Evolutionary conservation across 1,140 invertebrate species (phyloP).

Genomic region (Neoseiulus cucumeris): DNA sequence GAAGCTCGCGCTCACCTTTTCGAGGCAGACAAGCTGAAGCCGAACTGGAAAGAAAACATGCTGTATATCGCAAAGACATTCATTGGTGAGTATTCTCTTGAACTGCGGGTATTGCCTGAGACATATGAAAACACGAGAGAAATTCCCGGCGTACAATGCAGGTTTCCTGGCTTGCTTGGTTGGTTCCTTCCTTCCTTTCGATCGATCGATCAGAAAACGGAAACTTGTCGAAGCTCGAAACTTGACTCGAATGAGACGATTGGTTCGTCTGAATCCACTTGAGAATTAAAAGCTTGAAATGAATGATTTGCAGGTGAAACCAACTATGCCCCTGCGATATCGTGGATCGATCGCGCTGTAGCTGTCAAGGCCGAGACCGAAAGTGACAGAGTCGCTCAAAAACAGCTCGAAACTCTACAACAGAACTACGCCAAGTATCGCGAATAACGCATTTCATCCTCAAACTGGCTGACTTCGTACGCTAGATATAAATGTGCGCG

Average conservation of each 20-base stretch:
- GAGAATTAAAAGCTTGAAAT: too few species aligned
- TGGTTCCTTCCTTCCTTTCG: too few species aligned
- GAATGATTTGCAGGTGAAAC: conserved; percentile 28
- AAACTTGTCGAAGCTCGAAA: too few species aligned
- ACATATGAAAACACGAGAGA: not conserved
- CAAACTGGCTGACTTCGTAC: too few species aligned
- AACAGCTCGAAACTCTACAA: conserved; percentile 19
- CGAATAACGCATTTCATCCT: not conserved
- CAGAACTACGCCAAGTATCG: conserved; percentile 17
- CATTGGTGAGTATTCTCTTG: conserved; percentile 11
- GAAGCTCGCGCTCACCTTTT: conserved; percentile 45
- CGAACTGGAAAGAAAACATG: conserved; percentile 45
- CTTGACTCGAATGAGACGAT: too few species aligned
- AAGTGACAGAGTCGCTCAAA: conserved; percentile 23
- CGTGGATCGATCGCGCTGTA: conserved; percentile 36
- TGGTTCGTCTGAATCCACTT: too few species aligned
- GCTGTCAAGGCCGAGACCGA: conserved; percentile 25
- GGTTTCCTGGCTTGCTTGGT: too few species aligned
- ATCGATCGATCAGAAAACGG: too few species aligned
- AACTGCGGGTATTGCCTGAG: not conserved
- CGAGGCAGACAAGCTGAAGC: conserved; percentile 39
- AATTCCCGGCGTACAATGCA: not conserved
- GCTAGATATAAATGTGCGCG: too few species aligned
- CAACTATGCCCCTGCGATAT: conserved; percentile 34
- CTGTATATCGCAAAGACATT: conserved; percentile 42